phyloP scores from a whole-genome alignment of 2,113 vertebrate species.

The Zapus hudsonius region DNA sequence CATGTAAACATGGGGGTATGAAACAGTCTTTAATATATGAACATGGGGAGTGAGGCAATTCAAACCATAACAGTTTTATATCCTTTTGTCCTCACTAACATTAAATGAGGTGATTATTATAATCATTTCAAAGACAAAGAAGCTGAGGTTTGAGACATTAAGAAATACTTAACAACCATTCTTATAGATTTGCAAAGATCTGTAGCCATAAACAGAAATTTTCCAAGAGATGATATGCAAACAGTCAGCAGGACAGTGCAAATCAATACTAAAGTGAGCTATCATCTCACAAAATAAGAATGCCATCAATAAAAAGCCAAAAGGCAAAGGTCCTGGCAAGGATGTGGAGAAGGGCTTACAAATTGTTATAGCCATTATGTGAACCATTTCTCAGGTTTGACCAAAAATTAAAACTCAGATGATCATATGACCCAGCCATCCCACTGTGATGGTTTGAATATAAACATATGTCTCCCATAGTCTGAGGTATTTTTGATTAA shows the following conservation, averaged over 20 bases:
- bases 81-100: neutral
- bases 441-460: too few relatives aligned
- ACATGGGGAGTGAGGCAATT: too few relatives aligned
- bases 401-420: too few relatives aligned
- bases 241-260: neutral
- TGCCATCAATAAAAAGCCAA: neutral
- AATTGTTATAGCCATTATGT: too few relatives aligned
- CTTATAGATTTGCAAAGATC: neutral
- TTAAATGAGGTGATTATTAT: constrained; percentile 10
- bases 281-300: neutral
- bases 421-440: too few relatives aligned
- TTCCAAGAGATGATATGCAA: neutral
- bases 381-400: neutral
- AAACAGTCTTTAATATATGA: too few relatives aligned
- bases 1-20: too few relatives aligned
- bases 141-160: neutral
- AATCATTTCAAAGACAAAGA: too few relatives aligned
- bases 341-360: neutral
- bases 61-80: neutral
- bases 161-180: neutral
- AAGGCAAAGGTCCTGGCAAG: too few relatives aligned
- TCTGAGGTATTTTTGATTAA: too few relatives aligned
- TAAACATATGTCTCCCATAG: too few relatives aligned
- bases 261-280: neutral
- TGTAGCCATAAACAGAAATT: neutral